Evolutionary conservation across 2,113 vertebrate species (phyloP).

Genomic region (Bubo bubo): DNA sequence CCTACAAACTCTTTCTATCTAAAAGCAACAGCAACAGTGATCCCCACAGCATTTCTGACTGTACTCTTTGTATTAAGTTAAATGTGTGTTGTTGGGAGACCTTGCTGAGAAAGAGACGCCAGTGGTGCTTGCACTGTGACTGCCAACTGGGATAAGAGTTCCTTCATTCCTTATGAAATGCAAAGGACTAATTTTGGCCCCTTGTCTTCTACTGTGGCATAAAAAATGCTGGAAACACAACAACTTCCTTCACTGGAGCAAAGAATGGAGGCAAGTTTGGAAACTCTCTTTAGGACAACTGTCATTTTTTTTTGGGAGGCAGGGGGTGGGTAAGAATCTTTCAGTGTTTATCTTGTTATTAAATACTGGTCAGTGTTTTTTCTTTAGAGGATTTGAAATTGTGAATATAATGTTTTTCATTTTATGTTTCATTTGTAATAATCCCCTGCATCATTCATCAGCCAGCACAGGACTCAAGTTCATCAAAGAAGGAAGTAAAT

Average conservation of each 20-base stretch:
- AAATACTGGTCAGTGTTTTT: background rate
- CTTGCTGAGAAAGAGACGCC: background rate
- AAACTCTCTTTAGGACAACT: background rate
- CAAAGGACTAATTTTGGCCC: background rate
- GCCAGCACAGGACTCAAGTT: background rate
- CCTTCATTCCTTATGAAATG: background rate
- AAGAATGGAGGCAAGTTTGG: background rate
- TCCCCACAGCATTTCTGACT: background rate
- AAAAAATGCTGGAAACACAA: background rate
- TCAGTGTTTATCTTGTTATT: background rate
- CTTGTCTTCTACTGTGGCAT: background rate
- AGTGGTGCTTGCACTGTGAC: background rate
- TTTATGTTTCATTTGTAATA: background rate
- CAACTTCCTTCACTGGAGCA: background rate
- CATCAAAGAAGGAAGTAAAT: conserved; percentile 34
- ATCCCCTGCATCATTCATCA: background rate
- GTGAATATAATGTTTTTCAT: background rate
- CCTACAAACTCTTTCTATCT: background rate
- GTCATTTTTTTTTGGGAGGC: background rate
- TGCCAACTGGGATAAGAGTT: background rate
- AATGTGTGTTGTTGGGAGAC: background rate
- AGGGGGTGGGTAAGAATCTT: background rate
- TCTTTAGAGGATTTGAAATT: background rate
- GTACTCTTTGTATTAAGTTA: background rate
- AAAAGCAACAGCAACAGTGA: background rate